phyloP scores from a whole-genome alignment of 1,140 invertebrate species.

The Lanistes nyassanus region DNA sequence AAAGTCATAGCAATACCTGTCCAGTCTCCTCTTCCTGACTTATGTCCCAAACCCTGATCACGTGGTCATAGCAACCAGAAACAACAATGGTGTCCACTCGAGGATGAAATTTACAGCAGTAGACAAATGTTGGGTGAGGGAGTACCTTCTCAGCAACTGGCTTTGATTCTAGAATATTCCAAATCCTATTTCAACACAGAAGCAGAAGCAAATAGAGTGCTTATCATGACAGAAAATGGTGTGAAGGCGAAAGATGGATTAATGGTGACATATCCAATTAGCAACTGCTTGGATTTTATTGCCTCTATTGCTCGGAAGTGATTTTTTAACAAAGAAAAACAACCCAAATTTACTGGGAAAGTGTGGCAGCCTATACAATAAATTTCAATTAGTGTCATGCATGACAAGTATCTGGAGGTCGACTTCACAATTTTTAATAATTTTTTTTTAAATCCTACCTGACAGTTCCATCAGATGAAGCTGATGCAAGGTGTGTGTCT shows the following conservation, averaged over 20 bases:
- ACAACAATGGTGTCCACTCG: slow-evolving; percentile 66
- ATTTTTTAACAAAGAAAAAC: too few species aligned
- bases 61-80: slow-evolving; percentile 75
- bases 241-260: too few species aligned
- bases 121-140: slow-evolving; percentile 77
- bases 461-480: slow-evolving; percentile 74
- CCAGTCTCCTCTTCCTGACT: slow-evolving; percentile 45
- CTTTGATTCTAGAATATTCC: slow-evolving; percentile 69
- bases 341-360: too few species aligned
- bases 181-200: slow-evolving; percentile 62
- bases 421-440: neutral
- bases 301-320: too few species aligned
- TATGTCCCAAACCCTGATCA: slow-evolving; percentile 73
- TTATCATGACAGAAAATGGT: too few species aligned
- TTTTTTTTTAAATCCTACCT: slow-evolving; percentile 46
- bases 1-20: slow-evolving; percentile 44
- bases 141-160: slow-evolving; percentile 68
- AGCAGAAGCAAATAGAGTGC: too few species aligned
- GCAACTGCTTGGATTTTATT: too few species aligned
- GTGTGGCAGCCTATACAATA: too few species aligned
- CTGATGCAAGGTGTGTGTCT: slow-evolving; percentile 71
- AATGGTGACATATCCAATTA: too few species aligned
- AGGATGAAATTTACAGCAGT: slow-evolving; percentile 72
- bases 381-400: too few species aligned
- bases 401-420: too few species aligned